A percentile compares a stretch with the other conserved stretches of the same genome.
phyloP scores from a whole-genome alignment of 2,888 invertebrate species.

The Psylliodes chrysocephalus region DNA sequence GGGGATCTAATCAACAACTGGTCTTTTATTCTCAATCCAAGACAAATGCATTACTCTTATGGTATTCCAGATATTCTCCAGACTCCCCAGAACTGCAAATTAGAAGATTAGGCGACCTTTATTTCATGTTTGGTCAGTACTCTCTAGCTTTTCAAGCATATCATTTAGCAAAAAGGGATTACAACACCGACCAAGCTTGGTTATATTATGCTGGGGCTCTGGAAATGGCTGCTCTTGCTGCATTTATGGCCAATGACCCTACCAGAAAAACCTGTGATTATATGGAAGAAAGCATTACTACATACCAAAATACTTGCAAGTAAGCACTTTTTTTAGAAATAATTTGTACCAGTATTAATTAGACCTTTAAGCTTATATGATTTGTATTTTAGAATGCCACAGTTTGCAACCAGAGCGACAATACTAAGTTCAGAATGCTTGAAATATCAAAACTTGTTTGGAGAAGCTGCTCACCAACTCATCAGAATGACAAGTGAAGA shows the following conservation, averaged over 20 bases:
- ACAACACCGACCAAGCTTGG: slow-evolving; percentile 97
- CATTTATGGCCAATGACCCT: slow-evolving; percentile 87
- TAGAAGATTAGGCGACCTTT: slow-evolving; percentile 91
- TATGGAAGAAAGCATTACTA: slow-evolving; percentile 94
- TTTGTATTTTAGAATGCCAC: slow-evolving; percentile 75
- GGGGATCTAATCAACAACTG: no score
- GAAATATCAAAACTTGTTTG: slow-evolving; percentile 79
- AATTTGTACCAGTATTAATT: no score
- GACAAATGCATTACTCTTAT: no score
- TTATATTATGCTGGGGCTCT: slow-evolving; percentile 95
- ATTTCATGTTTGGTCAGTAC: slow-evolving; percentile 96
- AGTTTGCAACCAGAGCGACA: slow-evolving; percentile 92
- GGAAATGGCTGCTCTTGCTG: slow-evolving; percentile 94
- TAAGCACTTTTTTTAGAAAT: no score
- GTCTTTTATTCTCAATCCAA: no score
- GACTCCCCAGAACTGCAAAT: slow-evolving; percentile 93
- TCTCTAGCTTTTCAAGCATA: slow-evolving; percentile 92
- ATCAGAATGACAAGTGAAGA: slow-evolving; percentile 97
- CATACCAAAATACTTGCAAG: slow-evolving; percentile 92
- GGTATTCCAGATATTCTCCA: slow-evolving; percentile 80
- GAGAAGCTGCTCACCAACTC: slow-evolving; percentile 94
- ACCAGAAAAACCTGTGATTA: slow-evolving; percentile 85
- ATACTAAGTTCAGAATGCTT: slow-evolving; percentile 89
- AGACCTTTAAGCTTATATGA: no score
- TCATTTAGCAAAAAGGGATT: slow-evolving; percentile 97